Evolutionary conservation across 2,888 invertebrate genomes (phyloP).

Genomic region (Seladonia tumulorum): DNA sequence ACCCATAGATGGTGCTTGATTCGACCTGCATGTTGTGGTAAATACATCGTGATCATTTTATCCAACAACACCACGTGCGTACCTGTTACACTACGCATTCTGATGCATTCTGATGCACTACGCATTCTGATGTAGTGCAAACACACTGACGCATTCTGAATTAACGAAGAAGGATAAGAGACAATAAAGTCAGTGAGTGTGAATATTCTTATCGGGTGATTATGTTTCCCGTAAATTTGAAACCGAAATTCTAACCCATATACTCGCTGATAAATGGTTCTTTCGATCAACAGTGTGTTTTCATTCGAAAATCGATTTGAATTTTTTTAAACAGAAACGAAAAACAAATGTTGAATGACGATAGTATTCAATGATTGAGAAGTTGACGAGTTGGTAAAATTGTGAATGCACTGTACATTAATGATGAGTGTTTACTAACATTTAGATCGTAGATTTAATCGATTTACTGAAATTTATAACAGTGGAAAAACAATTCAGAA

Average conservation of each 20-base stretch:
- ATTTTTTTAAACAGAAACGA: no score
- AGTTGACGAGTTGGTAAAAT: no score
- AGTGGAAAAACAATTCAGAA: no score
- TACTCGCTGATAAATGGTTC: background rate
- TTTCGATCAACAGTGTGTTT: background rate
- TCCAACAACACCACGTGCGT: conserved; percentile 6
- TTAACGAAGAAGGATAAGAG: background rate
- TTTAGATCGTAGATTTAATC: no score
- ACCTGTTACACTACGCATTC: background rate
- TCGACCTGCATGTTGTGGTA: background rate
- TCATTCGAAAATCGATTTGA: no score
- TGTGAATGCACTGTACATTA: no score
- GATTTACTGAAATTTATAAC: no score
- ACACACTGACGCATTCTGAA: no score
- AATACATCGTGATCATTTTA: background rate
- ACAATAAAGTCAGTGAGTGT: background rate
- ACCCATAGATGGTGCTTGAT: conserved; percentile 34
- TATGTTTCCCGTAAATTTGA: background rate
- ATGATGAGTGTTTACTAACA: no score
- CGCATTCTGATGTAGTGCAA: no score
- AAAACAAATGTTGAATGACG: no score
- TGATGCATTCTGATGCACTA: background rate
- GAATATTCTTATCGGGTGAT: background rate
- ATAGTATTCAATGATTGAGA: background rate
- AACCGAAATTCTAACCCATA: background rate